A percentile compares a stretch with the other conserved stretches of the same genome.
phyloP scores from a whole-genome alignment of 2,888 invertebrate species.

The Ennomos quercinarius region DNA sequence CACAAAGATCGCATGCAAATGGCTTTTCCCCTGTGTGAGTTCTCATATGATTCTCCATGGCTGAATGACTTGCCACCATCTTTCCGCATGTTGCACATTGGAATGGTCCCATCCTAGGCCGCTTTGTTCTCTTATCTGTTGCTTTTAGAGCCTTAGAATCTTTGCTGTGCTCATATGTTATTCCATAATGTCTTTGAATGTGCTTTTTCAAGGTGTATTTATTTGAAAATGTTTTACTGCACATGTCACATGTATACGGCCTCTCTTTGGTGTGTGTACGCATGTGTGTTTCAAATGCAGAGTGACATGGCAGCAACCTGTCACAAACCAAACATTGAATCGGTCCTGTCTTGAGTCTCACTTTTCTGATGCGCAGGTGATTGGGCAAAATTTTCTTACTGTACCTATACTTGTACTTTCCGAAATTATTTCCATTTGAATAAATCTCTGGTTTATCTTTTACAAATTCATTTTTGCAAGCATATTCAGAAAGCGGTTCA shows the following conservation, averaged over 20 bases:
- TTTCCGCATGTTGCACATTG: constrained; percentile 70
- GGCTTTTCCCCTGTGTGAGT: constrained; percentile 78
- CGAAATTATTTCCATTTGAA: constrained; percentile 6
- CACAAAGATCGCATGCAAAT: constrained; percentile 62
- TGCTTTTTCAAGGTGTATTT: constrained; percentile 33
- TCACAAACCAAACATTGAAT: constrained; percentile 37
- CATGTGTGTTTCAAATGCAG: constrained; percentile 35
- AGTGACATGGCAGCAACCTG: constrained; percentile 26
- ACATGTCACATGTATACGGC: constrained; percentile 36
- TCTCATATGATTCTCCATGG: constrained; percentile 70
- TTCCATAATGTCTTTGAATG: constrained; percentile 31
- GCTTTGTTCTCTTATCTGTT: constrained; percentile 48
- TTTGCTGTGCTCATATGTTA: constrained; percentile 8
- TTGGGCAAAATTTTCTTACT: constrained; percentile 21
- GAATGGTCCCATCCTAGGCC: constrained; percentile 55
- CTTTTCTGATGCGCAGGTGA: constrained; percentile 24
- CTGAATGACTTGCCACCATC: constrained; percentile 61
- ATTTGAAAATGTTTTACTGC: constrained; percentile 28
- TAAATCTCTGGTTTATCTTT: constrained; percentile 9
- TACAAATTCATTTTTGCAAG: constrained; percentile 1
- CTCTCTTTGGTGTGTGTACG: constrained; percentile 39
- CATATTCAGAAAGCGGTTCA: constrained; percentile 11
- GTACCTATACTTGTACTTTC: constrained; percentile 6
- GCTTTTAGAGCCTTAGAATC: constrained; percentile 6
- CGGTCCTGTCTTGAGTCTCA: constrained; percentile 30